Conservation (phyloP, 2,797 vertebrate species). For the Phalanger gymnotis region DNA sequence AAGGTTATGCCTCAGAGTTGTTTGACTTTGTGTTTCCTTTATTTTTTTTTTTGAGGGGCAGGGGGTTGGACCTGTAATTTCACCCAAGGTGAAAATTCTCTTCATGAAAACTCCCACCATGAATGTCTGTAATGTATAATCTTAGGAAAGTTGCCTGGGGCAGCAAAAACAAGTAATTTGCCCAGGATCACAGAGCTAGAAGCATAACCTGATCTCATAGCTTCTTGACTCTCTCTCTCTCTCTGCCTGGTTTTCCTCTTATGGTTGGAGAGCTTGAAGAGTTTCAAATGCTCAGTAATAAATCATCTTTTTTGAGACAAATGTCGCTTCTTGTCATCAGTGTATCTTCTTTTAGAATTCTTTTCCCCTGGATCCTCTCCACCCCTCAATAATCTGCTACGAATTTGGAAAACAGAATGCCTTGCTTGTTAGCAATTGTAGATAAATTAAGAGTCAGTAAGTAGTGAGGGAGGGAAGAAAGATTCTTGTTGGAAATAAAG, state of each 20-base stretch:
- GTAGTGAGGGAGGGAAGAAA: not conserved
- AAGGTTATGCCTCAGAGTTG: not conserved
- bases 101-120: not conserved
- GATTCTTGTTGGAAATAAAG: not conserved
- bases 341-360: not conserved
- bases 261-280: not conserved
- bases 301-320: not conserved
- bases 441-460: not conserved
- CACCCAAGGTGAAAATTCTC: not conserved
- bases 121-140: not conserved
- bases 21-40: not conserved
- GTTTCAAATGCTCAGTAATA: no score
- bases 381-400: not conserved
- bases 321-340: not conserved
- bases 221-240: not conserved
- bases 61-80: not conserved
- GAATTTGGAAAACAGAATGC: not conserved
- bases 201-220: not conserved
- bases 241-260: not conserved
- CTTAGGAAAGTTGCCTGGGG: not conserved
- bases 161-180: not conserved
- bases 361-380: not conserved
- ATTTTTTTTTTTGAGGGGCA: not conserved
- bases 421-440: not conserved
- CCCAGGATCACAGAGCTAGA: not conserved